These are phyloP conservation scores for Masnerella sp. DNA, from an alignment of 2,888 invertebrate genomes.

Conservation along the genomic window DNA sequence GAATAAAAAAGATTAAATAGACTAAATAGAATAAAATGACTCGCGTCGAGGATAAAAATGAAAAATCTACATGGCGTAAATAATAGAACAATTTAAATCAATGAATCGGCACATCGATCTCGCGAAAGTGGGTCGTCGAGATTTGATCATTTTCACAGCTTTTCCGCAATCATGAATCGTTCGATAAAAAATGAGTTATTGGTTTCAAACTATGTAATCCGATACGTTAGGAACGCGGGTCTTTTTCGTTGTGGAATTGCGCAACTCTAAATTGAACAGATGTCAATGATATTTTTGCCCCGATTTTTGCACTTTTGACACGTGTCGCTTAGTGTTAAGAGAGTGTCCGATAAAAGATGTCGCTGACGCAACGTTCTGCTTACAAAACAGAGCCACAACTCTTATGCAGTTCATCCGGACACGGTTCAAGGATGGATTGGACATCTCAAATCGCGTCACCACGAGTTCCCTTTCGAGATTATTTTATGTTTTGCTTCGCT, in stretches of 20 bases:
- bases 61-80: neutral
- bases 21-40: neutral
- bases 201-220: neutral
- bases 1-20: neutral
- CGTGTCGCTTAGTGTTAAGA: conserved; percentile 32
- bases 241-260: too few species aligned
- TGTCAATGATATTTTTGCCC: conserved; percentile 14
- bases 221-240: neutral
- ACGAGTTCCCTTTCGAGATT: conserved; percentile 48
- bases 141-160: conserved; percentile 24
- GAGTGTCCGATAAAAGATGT: conserved; percentile 47
- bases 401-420: conserved; percentile 34
- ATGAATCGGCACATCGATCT: conserved; percentile 17
- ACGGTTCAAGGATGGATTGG: conserved; percentile 53
- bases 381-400: conserved; percentile 47
- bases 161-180: neutral
- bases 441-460: conserved; percentile 37
- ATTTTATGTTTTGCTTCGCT: conserved; percentile 39
- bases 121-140: conserved; percentile 25
- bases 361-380: conserved; percentile 52
- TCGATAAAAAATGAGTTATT: neutral
- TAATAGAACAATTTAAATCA: conserved; percentile 32
- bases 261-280: conserved; percentile 14
- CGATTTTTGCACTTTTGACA: conserved; percentile 49
- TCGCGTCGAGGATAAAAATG: too few species aligned